Conservation (phyloP, 1,140 invertebrate species). For the Nasonia longicornis region DNA sequence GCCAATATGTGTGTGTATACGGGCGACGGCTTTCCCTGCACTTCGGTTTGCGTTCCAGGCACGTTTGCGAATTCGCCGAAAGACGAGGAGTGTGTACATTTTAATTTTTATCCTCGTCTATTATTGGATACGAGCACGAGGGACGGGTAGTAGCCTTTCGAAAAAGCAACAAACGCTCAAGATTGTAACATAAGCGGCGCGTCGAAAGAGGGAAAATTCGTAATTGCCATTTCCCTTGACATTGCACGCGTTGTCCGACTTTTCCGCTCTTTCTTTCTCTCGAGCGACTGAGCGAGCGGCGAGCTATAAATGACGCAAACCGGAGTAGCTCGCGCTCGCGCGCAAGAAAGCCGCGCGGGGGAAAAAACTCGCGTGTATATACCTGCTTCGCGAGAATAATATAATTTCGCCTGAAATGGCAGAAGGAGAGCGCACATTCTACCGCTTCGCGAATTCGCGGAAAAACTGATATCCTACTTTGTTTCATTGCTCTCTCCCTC, state of each 20-base stretch:
- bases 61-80: too few relatives aligned
- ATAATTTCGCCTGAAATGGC: slow-evolving; percentile 35
- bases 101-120: too few relatives aligned
- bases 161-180: too few relatives aligned
- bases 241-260: slow-evolving; percentile 28
- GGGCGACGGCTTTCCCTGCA: neutral
- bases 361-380: slow-evolving; percentile 17
- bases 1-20: neutral
- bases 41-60: too few relatives aligned
- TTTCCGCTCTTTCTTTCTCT: slow-evolving; percentile 12
- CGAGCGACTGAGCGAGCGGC: neutral
- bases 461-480: slow-evolving; percentile 38
- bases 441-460: slow-evolving; percentile 16
- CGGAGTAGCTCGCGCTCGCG: neutral
- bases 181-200: neutral
- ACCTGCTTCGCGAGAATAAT: slow-evolving; percentile 34
- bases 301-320: neutral
- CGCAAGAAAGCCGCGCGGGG: neutral
- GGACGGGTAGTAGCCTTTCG: too few relatives aligned
- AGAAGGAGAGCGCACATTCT: neutral
- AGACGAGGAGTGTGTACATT: too few relatives aligned
- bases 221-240: slow-evolving; percentile 18
- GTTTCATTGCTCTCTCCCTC: slow-evolving; percentile 5
- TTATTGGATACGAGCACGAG: too few relatives aligned
- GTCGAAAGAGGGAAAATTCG: neutral